A percentile compares a stretch with the other conserved stretches of the same genome.
Conservation (phyloP, 2,113 vertebrate genomes). For the Albula glossodonta region DNA sequence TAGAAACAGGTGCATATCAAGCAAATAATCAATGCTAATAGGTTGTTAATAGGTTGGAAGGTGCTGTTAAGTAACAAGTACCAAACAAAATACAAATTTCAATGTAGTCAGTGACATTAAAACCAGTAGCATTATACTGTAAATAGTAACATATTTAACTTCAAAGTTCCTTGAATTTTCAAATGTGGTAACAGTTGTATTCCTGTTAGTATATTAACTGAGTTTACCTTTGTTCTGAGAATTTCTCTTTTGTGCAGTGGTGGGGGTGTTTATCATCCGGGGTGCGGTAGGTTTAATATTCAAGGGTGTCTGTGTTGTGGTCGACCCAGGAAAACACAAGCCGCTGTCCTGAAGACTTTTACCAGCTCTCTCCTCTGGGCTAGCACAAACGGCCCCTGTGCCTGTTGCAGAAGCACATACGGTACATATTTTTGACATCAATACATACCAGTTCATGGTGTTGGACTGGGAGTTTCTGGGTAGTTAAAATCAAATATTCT, state of each 20-base stretch:
- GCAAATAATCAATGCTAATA: too few species aligned
- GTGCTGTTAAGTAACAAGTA: too few species aligned
- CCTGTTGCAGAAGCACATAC: constrained; percentile 34
- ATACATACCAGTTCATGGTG: not conserved
- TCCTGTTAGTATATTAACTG: not conserved
- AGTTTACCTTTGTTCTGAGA: constrained; percentile 39
- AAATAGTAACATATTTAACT: too few species aligned
- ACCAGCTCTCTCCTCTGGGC: constrained; percentile 32
- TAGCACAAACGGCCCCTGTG: constrained; percentile 38
- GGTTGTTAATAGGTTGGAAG: too few species aligned
- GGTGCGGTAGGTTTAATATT: not conserved
- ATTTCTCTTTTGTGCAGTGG: not conserved
- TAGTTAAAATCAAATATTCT: not conserved
- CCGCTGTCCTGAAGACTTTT: constrained; percentile 26
- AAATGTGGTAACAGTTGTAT: too few species aligned
- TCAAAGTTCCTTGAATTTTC: too few species aligned
- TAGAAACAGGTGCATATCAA: too few species aligned
- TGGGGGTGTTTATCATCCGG: not conserved
- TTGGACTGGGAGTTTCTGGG: not conserved
- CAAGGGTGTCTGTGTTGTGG: not conserved
- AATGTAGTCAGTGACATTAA: too few species aligned
- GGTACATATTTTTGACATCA: not conserved
- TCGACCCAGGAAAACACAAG: constrained; percentile 17
- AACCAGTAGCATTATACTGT: too few species aligned
- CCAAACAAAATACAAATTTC: too few species aligned